phyloP scores from a whole-genome alignment of 2,888 invertebrate species.

The Cheilosia soror region DNA sequence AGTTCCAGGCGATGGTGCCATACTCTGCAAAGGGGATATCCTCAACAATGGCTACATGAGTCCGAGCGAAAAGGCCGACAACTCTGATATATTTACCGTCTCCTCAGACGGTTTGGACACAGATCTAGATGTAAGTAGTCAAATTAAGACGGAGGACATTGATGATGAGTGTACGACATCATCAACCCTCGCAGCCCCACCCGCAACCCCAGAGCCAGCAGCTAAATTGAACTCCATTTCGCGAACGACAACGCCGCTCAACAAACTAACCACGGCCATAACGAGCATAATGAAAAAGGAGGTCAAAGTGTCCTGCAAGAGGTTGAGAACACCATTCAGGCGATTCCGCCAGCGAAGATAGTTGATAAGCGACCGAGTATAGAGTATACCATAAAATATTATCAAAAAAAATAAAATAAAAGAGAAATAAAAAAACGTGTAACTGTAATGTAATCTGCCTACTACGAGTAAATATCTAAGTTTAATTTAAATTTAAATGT shows the following conservation, averaged over 20 bases:
- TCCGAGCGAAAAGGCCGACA: slow-evolving; percentile 82
- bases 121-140: slow-evolving; percentile 82
- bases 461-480: slow-evolving; percentile 52
- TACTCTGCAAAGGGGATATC: slow-evolving; percentile 61
- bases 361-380: slow-evolving; percentile 71
- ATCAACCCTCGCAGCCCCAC: slow-evolving; percentile 61
- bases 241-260: slow-evolving; percentile 75
- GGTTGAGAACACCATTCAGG: slow-evolving; percentile 81
- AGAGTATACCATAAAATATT: slow-evolving; percentile 54
- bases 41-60: slow-evolving; percentile 81
- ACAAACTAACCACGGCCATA: slow-evolving; percentile 79
- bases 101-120: slow-evolving; percentile 83
- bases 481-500: slow-evolving; percentile 56
- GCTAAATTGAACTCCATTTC: not conserved
- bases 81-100: slow-evolving; percentile 83
- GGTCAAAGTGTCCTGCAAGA: slow-evolving; percentile 81
- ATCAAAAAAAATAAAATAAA: slow-evolving; percentile 30
- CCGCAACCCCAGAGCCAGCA: slow-evolving; percentile 34
- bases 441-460: slow-evolving; percentile 73
- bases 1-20: slow-evolving; percentile 38
- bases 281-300: slow-evolving; percentile 82
- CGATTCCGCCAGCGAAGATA: slow-evolving; percentile 82
- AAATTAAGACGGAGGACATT: slow-evolving; percentile 69
- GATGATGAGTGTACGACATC: slow-evolving; percentile 69
- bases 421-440: slow-evolving; percentile 25